Percentiles rank a stretch among this genome's conserved stretches.
Evolutionary conservation across 2,888 invertebrate species (phyloP).

Genomic region (Nephrotoma appendiculata): DNA sequence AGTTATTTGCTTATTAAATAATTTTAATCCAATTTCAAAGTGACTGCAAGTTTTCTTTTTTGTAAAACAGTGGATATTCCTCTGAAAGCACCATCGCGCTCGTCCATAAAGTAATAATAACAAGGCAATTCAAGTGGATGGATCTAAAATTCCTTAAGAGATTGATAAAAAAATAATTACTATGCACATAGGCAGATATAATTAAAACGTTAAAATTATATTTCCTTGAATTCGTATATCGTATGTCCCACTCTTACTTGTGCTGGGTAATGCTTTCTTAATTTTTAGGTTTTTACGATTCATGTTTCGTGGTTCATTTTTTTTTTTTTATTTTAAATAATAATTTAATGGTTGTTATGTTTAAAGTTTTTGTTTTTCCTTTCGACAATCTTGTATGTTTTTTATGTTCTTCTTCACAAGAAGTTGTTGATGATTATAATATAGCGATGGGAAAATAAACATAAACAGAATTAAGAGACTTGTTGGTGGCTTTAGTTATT

Average conservation of each 20-base stretch:
- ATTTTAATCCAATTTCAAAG: background rate
- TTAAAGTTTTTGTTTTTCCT: background rate
- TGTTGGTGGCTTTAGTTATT: background rate
- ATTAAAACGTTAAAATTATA: background rate
- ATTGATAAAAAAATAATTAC: background rate
- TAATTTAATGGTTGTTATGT: background rate
- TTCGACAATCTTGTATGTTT: background rate
- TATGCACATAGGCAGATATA: background rate
- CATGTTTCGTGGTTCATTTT: background rate
- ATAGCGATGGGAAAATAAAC: background rate
- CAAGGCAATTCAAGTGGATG: background rate
- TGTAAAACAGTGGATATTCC: background rate
- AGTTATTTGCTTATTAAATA: background rate
- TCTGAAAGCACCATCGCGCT: background rate
- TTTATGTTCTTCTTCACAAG: background rate
- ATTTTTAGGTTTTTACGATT: background rate
- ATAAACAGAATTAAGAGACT: background rate
- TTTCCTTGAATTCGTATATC: background rate
- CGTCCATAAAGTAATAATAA: background rate
- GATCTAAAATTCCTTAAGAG: background rate
- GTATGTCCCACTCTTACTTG: background rate
- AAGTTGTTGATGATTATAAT: background rate
- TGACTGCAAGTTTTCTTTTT: background rate
- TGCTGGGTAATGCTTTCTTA: background rate
- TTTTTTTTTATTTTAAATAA: background rate